A percentile compares a stretch with the other conserved stretches of the same genome.
Evolutionary conservation across 2,113 vertebrate species (phyloP).

Genomic region (Hippopotamus amphibius): DNA sequence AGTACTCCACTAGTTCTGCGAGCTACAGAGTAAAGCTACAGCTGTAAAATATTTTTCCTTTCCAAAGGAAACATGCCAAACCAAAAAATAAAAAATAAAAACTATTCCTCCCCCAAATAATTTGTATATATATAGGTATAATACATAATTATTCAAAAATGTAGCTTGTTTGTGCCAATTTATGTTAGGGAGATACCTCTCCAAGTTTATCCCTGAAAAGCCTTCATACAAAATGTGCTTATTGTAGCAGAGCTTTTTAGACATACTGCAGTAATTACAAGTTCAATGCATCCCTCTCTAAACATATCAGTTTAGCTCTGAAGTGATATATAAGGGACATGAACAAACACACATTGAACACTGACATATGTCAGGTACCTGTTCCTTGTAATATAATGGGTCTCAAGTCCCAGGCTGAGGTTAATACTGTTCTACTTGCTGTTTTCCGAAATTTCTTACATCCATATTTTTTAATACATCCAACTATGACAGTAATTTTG

Average conservation of each 20-base stretch:
- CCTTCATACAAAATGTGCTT: background rate
- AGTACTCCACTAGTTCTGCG: background rate
- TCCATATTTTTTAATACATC: background rate
- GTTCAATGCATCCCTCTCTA: background rate
- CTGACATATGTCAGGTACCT: background rate
- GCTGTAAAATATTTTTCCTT: background rate
- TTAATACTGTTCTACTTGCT: background rate
- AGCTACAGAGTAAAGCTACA: conserved; percentile 15
- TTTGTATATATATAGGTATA: background rate
- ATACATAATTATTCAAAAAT: conserved; percentile 44
- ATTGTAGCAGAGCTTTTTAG: background rate
- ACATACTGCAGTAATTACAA: background rate
- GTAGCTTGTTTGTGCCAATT: background rate
- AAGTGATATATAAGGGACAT: background rate
- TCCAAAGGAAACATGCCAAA: background rate
- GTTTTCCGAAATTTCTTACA: background rate
- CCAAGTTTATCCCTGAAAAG: background rate
- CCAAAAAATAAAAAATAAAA: background rate
- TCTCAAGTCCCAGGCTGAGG: background rate
- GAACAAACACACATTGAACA: background rate
- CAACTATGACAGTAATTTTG: background rate
- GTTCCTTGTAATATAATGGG: background rate
- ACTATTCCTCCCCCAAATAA: background rate
- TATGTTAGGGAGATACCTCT: background rate
- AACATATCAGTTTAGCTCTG: background rate